These are phyloP conservation scores for Tachycineta bicolor DNA, from an alignment of 2,113 vertebrate species.

Conservation along the genomic window DNA sequence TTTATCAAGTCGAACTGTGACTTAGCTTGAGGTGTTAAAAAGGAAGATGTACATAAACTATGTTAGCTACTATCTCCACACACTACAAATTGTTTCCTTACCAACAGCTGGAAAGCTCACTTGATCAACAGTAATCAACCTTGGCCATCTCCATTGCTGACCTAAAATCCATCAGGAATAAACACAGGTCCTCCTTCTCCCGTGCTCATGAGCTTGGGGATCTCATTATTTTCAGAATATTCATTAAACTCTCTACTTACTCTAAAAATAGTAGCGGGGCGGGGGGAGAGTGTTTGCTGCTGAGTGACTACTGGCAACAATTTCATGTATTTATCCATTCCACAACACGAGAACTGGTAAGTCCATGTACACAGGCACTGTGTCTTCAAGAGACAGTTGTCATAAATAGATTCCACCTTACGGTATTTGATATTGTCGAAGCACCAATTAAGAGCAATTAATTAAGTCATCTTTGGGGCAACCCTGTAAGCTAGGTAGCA, in stretches of 20 bases:
- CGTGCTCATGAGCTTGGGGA: background rate
- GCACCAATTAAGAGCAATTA: conserved; percentile 13
- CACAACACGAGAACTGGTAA: background rate
- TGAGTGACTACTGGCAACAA: background rate
- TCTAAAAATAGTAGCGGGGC: background rate
- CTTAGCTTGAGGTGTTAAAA: background rate
- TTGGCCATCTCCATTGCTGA: fast-evolving
- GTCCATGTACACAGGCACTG: background rate
- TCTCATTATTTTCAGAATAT: conserved; percentile 33
- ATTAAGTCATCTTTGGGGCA: conserved; percentile 37
- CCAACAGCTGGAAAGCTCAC: background rate
- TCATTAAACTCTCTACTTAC: background rate
- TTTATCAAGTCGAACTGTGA: background rate
- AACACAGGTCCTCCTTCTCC: background rate
- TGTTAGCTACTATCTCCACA: background rate
- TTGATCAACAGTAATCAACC: background rate
- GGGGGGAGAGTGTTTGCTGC: background rate
- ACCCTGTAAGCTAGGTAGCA: conserved; percentile 8
- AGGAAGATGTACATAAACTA: background rate
- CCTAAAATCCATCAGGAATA: background rate
- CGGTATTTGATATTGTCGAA: background rate
- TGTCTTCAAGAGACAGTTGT: background rate
- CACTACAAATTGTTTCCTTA: background rate
- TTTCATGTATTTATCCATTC: background rate
- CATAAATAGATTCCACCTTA: background rate